Conservation (phyloP, 2,888 invertebrate genomes). For the Eilema sororculum region DNA sequence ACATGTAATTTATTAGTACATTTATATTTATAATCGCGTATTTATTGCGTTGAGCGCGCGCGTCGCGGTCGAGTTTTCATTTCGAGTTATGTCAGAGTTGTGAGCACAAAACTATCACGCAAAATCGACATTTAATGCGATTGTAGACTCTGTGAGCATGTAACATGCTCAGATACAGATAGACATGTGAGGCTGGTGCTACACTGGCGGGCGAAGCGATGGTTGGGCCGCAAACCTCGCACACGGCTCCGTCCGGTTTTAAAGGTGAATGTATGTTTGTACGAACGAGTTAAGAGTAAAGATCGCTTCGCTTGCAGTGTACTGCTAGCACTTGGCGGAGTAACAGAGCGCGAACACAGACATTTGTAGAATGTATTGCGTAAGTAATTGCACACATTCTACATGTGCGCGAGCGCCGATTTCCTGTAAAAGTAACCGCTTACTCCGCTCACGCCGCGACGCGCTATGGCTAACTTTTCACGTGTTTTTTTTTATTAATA, state of each 20-base stretch:
- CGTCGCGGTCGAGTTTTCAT: constrained; percentile 76
- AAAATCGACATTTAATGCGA: constrained; percentile 81
- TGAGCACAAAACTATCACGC: constrained; percentile 80
- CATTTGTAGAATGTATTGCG: constrained; percentile 52
- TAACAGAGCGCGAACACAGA: constrained; percentile 55
- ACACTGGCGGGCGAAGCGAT: constrained; percentile 34
- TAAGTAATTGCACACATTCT: constrained; percentile 51
- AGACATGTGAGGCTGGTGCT: constrained; percentile 29
- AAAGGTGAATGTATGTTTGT: constrained; percentile 14
- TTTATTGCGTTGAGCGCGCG: constrained; percentile 74
- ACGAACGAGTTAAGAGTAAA: constrained; percentile 9
- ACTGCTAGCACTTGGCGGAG: constrained; percentile 46
- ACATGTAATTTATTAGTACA: constrained; percentile 57
- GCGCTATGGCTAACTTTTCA: constrained; percentile 64
- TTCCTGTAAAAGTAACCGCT: constrained; percentile 52
- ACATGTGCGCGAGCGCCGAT: constrained; percentile 48
- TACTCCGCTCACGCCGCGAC: constrained; percentile 41
- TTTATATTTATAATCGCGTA: constrained; percentile 71
- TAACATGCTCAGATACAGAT: constrained; percentile 32
- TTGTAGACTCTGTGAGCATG: constrained; percentile 71
- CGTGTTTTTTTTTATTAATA: constrained; percentile 60
- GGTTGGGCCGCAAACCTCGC: not conserved
- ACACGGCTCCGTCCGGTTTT: not conserved
- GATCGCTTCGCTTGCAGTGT: constrained; percentile 33
- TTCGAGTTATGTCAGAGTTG: constrained; percentile 82